Evolutionary conservation across 2,797 vertebrate species (phyloP).

Genomic region (Chelon auratus): DNA sequence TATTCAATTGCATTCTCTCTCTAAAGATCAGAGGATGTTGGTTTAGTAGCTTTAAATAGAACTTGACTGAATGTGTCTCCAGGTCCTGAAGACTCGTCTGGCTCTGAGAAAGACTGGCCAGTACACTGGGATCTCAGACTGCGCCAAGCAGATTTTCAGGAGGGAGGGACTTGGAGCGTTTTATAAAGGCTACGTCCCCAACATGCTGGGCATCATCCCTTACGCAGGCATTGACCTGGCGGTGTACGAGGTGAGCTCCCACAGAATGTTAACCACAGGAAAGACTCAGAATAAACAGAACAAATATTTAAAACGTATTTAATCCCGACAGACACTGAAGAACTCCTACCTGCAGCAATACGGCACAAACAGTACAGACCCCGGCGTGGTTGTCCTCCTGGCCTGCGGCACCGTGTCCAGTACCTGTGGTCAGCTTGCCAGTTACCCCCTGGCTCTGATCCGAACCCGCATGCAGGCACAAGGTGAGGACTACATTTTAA

Average conservation of each 20-base stretch:
- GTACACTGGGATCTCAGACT: conserved; percentile 91
- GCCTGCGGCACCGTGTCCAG: conserved; percentile 96
- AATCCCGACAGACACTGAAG: conserved; percentile 89
- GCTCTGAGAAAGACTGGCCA: conserved; percentile 92
- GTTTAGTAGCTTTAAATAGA: too few relatives aligned
- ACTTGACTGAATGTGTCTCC: background rate
- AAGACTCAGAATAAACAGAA: background rate
- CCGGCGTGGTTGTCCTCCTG: conserved; percentile 91
- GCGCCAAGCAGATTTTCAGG: conserved; percentile 90
- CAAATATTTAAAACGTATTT: too few relatives aligned
- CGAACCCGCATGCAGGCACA: conserved; percentile 98
- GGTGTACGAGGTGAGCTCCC: conserved; percentile 91
- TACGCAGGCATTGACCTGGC: conserved; percentile 97
- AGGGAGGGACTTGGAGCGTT: conserved; percentile 91
- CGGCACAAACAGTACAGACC: conserved; percentile 85
- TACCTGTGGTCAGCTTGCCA: conserved; percentile 95
- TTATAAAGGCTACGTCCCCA: conserved; percentile 97
- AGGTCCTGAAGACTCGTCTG: conserved; percentile 97
- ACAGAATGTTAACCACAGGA: background rate
- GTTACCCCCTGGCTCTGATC: conserved; percentile 94
- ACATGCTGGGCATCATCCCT: conserved; percentile 97
- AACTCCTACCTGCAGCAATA: conserved; percentile 92
- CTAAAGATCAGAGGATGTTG: background rate
- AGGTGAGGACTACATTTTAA: conserved; percentile 84
- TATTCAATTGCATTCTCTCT: background rate